Evolutionary conservation across 2,888 invertebrate species (phyloP), one percentile per base, ranked within the genome.

Genomic region (Dilophus febrilis): DNA sequence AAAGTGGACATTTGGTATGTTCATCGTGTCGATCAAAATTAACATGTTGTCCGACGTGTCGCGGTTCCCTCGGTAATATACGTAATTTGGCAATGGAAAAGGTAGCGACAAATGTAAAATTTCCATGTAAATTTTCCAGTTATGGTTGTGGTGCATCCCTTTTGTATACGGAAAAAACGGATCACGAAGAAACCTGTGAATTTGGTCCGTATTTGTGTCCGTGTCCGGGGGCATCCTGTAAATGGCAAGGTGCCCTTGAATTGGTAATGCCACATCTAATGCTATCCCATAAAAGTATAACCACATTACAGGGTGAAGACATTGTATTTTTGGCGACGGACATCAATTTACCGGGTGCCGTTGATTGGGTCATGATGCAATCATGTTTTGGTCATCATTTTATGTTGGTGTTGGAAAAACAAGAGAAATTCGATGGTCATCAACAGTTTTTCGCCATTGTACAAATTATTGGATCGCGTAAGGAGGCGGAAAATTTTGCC

Each of bases 311-410:
- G 72, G 92, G 88, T 38, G 98, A 99, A 65, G 98, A 99, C 60
- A 99, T 99, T 52, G 98, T 99, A 38, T 99, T 99, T 64, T 68
- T 99, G 51, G 98, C 98, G 2, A 99, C 98, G 30, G 98, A 99
- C 63, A 98, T 99, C 45, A 98, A 97, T 67, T 73, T 99, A 48
- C 97, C 97, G 7, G 98, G 98, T 43, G 97, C 95, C 27, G 95
- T 97, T 10, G 95, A 97, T 63, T 97, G 95, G 95, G 91, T 91
- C 4, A 99, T 99, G 98, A 98, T 99, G 97, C 98, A 99, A 66
- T 92, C 92, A 22, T 99, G 98, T 64, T 99, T 97, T 61, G 92
- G 91, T 41, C 94, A 94, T 58, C 91, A 97, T 64, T 99, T 99
- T 57, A 98, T 99, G 97, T 72, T 99, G 48, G 97, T 99, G 28